Percentiles rank a stretch among this genome's conserved stretches.
phyloP scores from a whole-genome alignment of 2,888 invertebrate species.

The Andrena hattorfiana region DNA sequence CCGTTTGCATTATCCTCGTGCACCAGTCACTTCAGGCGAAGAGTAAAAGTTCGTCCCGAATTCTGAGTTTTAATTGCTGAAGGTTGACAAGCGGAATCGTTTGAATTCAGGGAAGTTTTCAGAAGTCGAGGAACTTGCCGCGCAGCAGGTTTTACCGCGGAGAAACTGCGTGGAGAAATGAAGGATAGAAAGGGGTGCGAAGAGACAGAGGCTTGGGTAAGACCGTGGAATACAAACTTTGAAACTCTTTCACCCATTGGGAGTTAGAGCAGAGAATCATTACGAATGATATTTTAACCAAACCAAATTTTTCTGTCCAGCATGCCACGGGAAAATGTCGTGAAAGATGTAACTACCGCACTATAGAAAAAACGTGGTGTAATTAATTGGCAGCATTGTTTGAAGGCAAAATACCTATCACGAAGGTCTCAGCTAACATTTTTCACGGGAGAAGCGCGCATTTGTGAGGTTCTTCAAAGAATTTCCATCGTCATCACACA shows the following conservation, averaged over 20 bases:
- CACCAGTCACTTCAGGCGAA: neutral
- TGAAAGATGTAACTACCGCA: neutral
- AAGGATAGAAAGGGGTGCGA: neutral
- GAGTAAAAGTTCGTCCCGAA: neutral
- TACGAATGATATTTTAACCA: conserved; percentile 12
- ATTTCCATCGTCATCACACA: neutral
- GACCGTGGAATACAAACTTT: neutral
- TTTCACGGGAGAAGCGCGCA: neutral
- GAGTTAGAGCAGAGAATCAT: conserved; percentile 21
- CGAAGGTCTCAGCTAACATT: neutral
- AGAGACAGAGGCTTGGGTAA: conserved; percentile 4
- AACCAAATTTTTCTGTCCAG: neutral
- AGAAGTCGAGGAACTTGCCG: conserved; percentile 7
- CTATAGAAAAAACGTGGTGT: neutral
- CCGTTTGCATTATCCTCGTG: conserved; percentile 3
- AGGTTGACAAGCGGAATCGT: neutral
- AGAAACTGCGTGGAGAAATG: neutral
- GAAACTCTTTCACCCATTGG: neutral
- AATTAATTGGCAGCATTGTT: neutral
- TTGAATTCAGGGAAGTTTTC: conserved; percentile 32
- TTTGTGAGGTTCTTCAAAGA: neutral
- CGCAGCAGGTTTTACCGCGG: neutral
- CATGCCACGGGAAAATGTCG: neutral
- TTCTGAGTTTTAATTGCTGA: conserved; percentile 40
- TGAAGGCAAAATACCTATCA: neutral